A percentile compares a stretch with the other conserved stretches of the same genome.
phyloP scores from a whole-genome alignment of 1,140 invertebrate species.

The Drosophila biarmipes region DNA sequence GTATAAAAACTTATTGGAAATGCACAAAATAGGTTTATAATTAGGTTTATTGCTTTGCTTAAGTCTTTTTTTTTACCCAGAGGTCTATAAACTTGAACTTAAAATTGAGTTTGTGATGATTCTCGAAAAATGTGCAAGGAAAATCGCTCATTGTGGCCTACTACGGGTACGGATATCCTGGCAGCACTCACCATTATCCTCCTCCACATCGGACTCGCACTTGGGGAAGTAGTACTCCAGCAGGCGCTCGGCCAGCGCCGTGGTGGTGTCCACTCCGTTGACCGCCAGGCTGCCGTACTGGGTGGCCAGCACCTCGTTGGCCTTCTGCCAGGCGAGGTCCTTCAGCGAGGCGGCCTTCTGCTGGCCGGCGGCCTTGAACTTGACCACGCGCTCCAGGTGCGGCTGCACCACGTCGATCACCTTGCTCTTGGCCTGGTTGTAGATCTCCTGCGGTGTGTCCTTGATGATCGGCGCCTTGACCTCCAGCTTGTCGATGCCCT shows the following conservation, averaged over 20 bases:
- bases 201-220: constrained; percentile 85
- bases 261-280: constrained; percentile 87
- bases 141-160: neutral
- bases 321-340: constrained; percentile 89
- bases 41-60: neutral
- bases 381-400: constrained; percentile 87
- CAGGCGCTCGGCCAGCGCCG: constrained; percentile 87
- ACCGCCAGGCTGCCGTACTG: constrained; percentile 88
- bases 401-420: constrained; percentile 87
- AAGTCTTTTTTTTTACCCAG: too few relatives aligned
- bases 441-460: constrained; percentile 89
- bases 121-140: too few relatives aligned
- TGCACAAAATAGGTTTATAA: neutral
- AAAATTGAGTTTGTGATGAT: too few relatives aligned
- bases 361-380: constrained; percentile 86
- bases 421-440: constrained; percentile 88
- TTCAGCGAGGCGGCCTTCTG: constrained; percentile 87
- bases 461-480: constrained; percentile 89
- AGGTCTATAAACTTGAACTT: too few relatives aligned
- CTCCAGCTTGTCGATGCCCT: constrained; percentile 88
- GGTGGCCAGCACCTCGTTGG: constrained; percentile 88
- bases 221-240: constrained; percentile 89
- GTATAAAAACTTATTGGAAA: neutral
- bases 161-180: neutral
- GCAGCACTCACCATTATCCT: constrained; percentile 84